A percentile compares a stretch with the other conserved stretches of the same genome.
phyloP scores from a whole-genome alignment of 1,140 invertebrate genomes.

The Ericerus pela region DNA sequence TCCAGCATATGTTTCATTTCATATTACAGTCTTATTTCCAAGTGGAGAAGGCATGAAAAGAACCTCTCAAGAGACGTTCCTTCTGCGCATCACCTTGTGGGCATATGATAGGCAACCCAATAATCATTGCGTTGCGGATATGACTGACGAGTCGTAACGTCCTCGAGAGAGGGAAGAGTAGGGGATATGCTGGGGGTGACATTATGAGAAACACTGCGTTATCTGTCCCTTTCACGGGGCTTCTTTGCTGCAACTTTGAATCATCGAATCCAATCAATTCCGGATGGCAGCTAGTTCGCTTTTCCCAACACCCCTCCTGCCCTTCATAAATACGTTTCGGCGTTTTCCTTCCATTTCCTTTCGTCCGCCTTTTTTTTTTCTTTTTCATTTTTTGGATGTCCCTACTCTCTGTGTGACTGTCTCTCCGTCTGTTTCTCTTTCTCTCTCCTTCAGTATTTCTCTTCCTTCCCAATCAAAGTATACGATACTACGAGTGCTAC shows the following conservation, averaged over 20 bases:
- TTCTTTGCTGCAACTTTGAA: conserved; percentile 1
- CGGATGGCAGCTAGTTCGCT: conserved; percentile 8
- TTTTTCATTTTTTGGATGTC: no score
- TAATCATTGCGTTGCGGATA: no score
- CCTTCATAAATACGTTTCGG: no score
- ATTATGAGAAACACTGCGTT: conserved; percentile 2
- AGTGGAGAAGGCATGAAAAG: no score
- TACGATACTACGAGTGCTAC: conserved; percentile 3
- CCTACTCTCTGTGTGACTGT: no score
- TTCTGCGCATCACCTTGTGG: no score
- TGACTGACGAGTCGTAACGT: background rate
- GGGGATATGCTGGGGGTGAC: background rate
- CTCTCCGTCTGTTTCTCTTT: background rate
- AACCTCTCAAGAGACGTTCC: no score
- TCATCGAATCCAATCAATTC: conserved; percentile 12
- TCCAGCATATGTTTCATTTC: no score
- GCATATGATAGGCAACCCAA: no score
- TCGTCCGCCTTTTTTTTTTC: no score
- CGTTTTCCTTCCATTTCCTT: no score
- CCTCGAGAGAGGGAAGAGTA: background rate
- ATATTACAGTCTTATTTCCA: no score
- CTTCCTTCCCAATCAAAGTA: conserved; percentile 6
- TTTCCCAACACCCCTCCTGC: background rate
- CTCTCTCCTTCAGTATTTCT: background rate
- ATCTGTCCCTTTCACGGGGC: conserved; percentile 6